Evolutionary conservation across 2,888 invertebrate genomes (phyloP).

Genomic region (Acronicta alni): DNA sequence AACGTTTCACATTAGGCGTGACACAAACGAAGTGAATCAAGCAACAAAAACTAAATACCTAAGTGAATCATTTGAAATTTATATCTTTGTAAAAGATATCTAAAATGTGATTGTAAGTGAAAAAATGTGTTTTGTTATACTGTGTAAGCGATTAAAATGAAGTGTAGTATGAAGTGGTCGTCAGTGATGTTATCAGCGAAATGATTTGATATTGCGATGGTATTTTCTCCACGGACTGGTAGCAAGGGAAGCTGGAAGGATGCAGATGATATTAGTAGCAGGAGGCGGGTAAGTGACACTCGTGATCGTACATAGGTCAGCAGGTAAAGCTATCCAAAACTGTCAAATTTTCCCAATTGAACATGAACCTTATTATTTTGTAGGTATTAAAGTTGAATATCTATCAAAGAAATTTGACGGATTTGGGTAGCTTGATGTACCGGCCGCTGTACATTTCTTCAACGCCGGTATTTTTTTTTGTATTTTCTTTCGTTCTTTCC

Average conservation of each 20-base stretch:
- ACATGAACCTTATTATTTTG: no score
- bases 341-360: no score
- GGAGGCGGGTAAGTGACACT: slow-evolving; percentile 77
- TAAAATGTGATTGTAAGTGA: slow-evolving; percentile 7
- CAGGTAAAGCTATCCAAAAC: no score
- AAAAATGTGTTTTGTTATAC: slow-evolving; percentile 10
- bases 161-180: slow-evolving; percentile 4
- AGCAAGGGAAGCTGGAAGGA: slow-evolving; percentile 64
- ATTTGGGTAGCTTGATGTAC: no score
- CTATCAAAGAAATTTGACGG: no score
- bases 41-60: neutral
- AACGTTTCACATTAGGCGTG: neutral
- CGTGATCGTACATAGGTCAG: neutral
- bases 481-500: no score
- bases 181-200: slow-evolving; percentile 1
- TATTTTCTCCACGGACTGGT: slow-evolving; percentile 23
- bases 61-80: neutral
- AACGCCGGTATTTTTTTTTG: no score
- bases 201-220: slow-evolving; percentile 44
- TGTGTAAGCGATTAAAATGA: neutral
- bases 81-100: neutral
- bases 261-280: slow-evolving; percentile 89
- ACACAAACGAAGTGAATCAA: neutral
- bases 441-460: no score
- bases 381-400: no score